Percentiles rank a stretch among this genome's conserved stretches.
These are phyloP conservation scores for Aradophagus sp. DNA, from an alignment of 1,140 invertebrate genomes.

Conservation along the genomic window DNA sequence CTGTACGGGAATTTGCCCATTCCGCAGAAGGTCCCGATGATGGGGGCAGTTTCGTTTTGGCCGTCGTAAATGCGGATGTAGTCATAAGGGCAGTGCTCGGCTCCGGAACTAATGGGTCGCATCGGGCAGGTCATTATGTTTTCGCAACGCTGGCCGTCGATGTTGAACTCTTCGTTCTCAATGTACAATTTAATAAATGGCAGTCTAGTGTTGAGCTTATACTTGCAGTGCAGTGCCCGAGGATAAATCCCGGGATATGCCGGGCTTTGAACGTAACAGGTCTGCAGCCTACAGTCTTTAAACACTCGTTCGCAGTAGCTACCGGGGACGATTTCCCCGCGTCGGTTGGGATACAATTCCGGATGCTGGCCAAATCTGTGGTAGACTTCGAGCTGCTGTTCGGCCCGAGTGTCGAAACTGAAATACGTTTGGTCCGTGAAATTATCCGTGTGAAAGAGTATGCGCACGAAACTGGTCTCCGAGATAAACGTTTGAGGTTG, in stretches of 20 bases:
- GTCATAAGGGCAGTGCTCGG: conserved; percentile 92
- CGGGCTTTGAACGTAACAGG: conserved; percentile 93
- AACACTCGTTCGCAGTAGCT: conserved; percentile 92
- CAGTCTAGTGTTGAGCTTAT: conserved; percentile 88
- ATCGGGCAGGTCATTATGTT: conserved; percentile 96
- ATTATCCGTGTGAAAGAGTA: conserved; percentile 92
- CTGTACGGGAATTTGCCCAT: conserved; percentile 96
- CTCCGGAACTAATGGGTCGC: conserved; percentile 88
- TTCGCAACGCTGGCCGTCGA: conserved; percentile 93
- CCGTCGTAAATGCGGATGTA: conserved; percentile 94
- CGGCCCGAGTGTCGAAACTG: conserved; percentile 85
- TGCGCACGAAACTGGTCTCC: conserved; percentile 92
- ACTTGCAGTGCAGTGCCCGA: conserved; percentile 90
- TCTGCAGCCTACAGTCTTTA: conserved; percentile 88
- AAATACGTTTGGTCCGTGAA: conserved; percentile 92
- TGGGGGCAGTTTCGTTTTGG: conserved; percentile 86
- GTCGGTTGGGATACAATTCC: conserved; percentile 90
- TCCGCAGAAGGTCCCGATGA: conserved; percentile 94
- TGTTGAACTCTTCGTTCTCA: conserved; percentile 94
- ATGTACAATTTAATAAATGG: conserved; percentile 94
- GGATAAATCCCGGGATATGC: conserved; percentile 94
- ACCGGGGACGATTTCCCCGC: conserved; percentile 88
- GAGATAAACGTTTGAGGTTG: conserved; percentile 95
- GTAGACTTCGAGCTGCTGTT: conserved; percentile 92
- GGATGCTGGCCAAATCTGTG: conserved; percentile 92